Evolutionary conservation across 2,888 invertebrate species (phyloP).

Genomic region (Mamestra brassicae): DNA sequence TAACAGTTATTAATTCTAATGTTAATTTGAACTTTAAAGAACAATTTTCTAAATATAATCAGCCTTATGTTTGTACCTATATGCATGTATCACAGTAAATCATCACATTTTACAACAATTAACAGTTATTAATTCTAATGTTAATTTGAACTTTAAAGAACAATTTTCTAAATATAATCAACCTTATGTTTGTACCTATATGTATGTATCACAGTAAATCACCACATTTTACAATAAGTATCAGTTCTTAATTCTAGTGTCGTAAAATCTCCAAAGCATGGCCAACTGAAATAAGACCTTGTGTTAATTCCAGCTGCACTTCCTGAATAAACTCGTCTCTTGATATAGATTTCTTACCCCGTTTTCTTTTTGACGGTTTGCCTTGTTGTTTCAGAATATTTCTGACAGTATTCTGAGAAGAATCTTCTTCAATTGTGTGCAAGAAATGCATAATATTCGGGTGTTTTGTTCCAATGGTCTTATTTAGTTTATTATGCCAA

Average conservation of each 20-base stretch:
- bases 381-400: conserved; percentile 29
- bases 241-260: conserved; percentile 30
- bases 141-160: too few species aligned
- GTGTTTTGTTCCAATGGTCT: conserved; percentile 32
- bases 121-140: too few species aligned
- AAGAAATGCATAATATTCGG: conserved; percentile 7
- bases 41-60: too few species aligned
- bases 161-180: too few species aligned
- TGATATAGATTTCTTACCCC: conserved; percentile 25
- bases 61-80: too few species aligned
- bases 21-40: too few species aligned
- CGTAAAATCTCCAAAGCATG: conserved; percentile 39
- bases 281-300: conserved; percentile 28
- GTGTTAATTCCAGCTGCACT: conserved; percentile 29
- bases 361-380: conserved; percentile 31
- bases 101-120: too few species aligned
- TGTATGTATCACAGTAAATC: too few species aligned
- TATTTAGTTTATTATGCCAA: conserved; percentile 37
- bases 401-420: conserved; percentile 31
- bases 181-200: too few species aligned
- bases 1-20: too few species aligned
- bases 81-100: too few species aligned
- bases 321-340: conserved; percentile 30
- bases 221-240: not conserved
- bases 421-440: conserved; percentile 28